phyloP scores from a whole-genome alignment of 2,113 vertebrate genomes.

The Pachycephala philippinensis region DNA sequence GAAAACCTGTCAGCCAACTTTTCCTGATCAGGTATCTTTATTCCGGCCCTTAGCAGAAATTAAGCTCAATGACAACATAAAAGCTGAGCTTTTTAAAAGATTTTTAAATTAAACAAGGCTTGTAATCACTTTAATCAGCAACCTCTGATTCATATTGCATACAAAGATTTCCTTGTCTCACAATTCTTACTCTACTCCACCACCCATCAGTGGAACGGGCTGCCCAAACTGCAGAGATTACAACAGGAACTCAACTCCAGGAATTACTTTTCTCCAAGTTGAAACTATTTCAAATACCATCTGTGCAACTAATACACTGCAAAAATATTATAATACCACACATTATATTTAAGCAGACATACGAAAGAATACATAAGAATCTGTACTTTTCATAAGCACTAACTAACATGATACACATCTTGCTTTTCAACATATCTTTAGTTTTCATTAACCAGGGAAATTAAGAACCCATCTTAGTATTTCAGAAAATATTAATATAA shows the following conservation, averaged over 20 bases:
- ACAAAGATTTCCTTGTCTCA: neutral
- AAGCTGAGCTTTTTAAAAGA: neutral
- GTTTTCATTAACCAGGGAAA: neutral
- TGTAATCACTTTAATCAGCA: neutral
- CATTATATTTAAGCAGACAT: neutral
- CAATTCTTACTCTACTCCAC: neutral
- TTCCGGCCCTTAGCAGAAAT: neutral
- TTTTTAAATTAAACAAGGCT: neutral
- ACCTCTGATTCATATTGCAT: neutral
- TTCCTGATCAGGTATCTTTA: neutral
- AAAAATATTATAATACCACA: neutral
- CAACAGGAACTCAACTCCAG: neutral
- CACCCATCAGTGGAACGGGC: neutral
- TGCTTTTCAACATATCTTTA: neutral
- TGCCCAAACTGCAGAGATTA: neutral
- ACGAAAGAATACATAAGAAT: neutral
- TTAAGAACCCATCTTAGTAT: neutral
- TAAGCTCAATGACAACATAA: neutral
- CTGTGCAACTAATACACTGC: neutral
- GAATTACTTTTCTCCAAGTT: neutral
- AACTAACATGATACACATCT: neutral
- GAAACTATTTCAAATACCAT: neutral
- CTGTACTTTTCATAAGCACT: neutral
- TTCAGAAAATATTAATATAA: neutral
- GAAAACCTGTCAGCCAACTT: slow-evolving; percentile 17